phyloP scores from a whole-genome alignment of 2,888 invertebrate species.

The Apamea epomidion region DNA sequence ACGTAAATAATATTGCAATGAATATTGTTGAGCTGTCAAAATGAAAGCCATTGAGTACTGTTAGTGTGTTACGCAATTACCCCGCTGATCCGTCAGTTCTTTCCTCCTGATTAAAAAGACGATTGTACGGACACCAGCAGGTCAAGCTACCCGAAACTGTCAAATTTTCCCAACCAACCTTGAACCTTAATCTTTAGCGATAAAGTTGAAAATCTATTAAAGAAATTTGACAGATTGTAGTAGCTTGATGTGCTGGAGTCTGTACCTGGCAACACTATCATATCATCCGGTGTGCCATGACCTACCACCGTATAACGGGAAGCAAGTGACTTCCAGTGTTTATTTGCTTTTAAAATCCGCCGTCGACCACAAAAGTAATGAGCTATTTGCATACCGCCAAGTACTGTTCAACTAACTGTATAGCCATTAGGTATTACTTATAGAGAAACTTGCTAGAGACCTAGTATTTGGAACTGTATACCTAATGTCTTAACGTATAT shows the following conservation, averaged over 20 bases:
- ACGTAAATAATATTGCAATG: too few relatives aligned
- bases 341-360: slow-evolving; percentile 64
- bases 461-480: slow-evolving; percentile 35
- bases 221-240: too few relatives aligned
- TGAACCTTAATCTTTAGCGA: too few relatives aligned
- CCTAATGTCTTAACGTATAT: slow-evolving; percentile 3
- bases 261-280: slow-evolving; percentile 43
- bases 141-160: too few relatives aligned
- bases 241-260: too few relatives aligned
- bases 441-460: slow-evolving; percentile 27
- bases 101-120: neutral
- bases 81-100: neutral
- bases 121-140: neutral
- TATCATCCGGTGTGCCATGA: slow-evolving; percentile 68
- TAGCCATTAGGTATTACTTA: slow-evolving; percentile 45
- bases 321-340: slow-evolving; percentile 75
- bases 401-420: slow-evolving; percentile 60
- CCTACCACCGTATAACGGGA: slow-evolving; percentile 77
- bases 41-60: too few relatives aligned
- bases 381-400: slow-evolving; percentile 52
- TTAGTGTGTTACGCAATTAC: too few relatives aligned
- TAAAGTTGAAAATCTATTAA: too few relatives aligned
- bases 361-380: slow-evolving; percentile 64
- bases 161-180: too few relatives aligned
- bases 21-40: too few relatives aligned